Base-by-base conservation (phyloP, 2,797 vertebrate species). In the Hipposideros larvatus region DNA sequence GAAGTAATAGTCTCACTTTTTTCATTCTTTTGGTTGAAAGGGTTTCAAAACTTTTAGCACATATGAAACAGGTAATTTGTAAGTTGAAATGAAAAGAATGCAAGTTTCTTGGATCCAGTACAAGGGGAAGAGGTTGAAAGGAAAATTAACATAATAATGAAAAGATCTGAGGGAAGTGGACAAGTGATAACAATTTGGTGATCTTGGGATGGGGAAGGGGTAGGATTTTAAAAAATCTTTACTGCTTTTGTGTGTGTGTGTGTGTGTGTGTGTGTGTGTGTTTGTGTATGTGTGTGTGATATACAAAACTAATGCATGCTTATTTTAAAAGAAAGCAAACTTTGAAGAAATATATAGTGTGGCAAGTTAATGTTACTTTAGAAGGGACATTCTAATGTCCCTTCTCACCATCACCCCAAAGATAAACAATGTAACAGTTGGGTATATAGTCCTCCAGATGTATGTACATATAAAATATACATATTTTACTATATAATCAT, bases 81-180 rank as follows among this genome's bases (percentile, higher is more conserved):
- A 53, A 90, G 43, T 28, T 70, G 61, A 91, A 92, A 74, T 57
- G 34, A 91, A 87, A 96, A 63, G 87, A 94, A 90, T 74, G 55
- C 26, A 78, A 43, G 13, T 70, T 87, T 95, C 71, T 90, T 68
- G 82, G 53, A 73, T 68, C 37, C 9, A 43, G 7, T 55, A 71
- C 31, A 89, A 63, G 91, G 80, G 77, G 74, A 55, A 66, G 66
- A 86, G 24, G 37, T 37, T 75, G 80, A 94, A 91, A 83, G 57
- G 34, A 66, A 74, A 87, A 95, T 78, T 84, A 95, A 85, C 80
- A 66, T 19, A 77, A 66, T 19, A 77, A 92, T 95, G 94, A 73
- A 87, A 88, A 86, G 85, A 96, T 86, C 85, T 90, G 95, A 82
- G 51, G 71, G 53, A 57, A 68, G 15, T 22, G 51, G 43, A 46